Evolutionary conservation across 1,140 invertebrate species (phyloP).

Genomic region (Neodiprion fabricii): DNA sequence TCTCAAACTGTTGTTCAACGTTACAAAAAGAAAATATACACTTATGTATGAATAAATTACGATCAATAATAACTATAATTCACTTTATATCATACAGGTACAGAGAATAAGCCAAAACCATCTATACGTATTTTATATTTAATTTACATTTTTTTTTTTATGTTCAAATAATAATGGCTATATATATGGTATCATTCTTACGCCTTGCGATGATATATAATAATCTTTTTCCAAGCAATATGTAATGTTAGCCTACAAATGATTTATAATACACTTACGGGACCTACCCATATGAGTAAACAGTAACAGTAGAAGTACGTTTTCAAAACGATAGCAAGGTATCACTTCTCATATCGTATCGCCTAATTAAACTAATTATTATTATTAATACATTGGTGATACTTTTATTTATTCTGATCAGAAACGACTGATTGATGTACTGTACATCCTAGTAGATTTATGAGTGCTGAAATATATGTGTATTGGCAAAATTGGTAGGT

Average conservation of each 20-base stretch:
- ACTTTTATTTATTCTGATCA: too few relatives aligned
- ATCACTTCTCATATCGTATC: neutral
- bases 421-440: too few relatives aligned
- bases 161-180: neutral
- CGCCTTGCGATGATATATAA: neutral
- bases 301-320: neutral
- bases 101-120: conserved; percentile 5
- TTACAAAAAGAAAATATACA: too few relatives aligned
- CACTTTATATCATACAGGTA: conserved; percentile 6
- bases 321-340: too few relatives aligned
- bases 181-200: neutral
- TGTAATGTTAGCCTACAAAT: neutral
- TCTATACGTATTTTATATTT: neutral
- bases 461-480: too few relatives aligned
- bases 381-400: too few relatives aligned
- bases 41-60: too few relatives aligned
- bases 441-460: too few relatives aligned
- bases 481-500: too few relatives aligned
- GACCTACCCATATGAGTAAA: neutral
- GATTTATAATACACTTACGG: neutral
- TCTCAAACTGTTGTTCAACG: too few relatives aligned
- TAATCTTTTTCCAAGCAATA: neutral
- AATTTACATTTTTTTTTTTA: neutral
- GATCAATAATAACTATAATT: neutral
- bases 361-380: neutral